phyloP scores from a whole-genome alignment of 2,888 invertebrate species.

The Lithodes maja region DNA sequence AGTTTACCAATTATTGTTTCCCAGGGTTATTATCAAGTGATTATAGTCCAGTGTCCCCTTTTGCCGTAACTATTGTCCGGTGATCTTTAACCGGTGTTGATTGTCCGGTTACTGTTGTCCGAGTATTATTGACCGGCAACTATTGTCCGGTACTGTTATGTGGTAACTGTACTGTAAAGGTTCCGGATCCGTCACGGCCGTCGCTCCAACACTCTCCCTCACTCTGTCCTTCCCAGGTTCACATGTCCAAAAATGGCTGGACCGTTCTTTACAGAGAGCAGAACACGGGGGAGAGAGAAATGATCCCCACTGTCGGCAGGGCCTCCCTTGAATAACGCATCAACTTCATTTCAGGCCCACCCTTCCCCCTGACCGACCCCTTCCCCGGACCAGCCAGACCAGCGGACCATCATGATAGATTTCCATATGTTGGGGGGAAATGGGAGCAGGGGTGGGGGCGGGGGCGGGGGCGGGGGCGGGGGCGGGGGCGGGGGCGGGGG shows the following conservation, averaged over 20 bases:
- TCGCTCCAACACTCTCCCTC: slow-evolving; percentile 46
- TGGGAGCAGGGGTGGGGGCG: background rate
- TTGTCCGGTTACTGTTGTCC: too few relatives aligned
- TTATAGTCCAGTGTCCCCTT: too few relatives aligned
- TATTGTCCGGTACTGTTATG: too few relatives aligned
- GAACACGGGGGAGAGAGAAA: slow-evolving; percentile 41
- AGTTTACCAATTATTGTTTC: too few relatives aligned
- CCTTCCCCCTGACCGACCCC: background rate
- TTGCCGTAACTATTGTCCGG: too few relatives aligned
- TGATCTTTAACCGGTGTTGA: too few relatives aligned
- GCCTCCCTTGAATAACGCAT: slow-evolving; percentile 42
- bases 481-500: background rate
- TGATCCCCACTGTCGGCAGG: slow-evolving; percentile 32
- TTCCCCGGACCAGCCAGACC: slow-evolving; percentile 22
- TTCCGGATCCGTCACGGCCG: background rate
- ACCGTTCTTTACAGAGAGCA: slow-evolving; percentile 41
- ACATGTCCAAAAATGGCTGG: slow-evolving; percentile 44
- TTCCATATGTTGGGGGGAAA: background rate
- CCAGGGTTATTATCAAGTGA: too few relatives aligned
- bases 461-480: background rate
- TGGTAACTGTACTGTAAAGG: too few relatives aligned
- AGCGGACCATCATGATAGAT: background rate
- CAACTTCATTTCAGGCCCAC: slow-evolving; percentile 43
- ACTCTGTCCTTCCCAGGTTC: slow-evolving; percentile 38
- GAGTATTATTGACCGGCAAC: too few relatives aligned